These are phyloP conservation scores for Zhengitettix transpicula DNA, from an alignment of 2,888 invertebrate genomes.

Conservation along the genomic window DNA sequence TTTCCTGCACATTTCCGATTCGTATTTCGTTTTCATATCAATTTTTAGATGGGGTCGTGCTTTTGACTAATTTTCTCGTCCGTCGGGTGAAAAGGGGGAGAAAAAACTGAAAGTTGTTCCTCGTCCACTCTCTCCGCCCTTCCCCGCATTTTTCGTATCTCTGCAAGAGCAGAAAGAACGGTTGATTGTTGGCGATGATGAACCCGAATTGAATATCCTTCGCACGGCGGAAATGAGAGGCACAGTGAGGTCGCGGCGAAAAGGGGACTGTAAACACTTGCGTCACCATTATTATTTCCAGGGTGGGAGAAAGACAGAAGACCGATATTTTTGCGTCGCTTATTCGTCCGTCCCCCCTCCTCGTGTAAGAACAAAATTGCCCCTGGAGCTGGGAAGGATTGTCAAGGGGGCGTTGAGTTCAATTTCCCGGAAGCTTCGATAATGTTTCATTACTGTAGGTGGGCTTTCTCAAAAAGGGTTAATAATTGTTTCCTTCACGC, in stretches of 20 bases:
- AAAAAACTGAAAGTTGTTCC: background rate
- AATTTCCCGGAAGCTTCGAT: background rate
- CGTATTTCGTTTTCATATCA: constrained; percentile 7
- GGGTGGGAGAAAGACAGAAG: background rate
- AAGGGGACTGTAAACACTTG: background rate
- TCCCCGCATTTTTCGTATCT: background rate
- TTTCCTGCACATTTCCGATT: constrained; percentile 10
- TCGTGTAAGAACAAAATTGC: background rate
- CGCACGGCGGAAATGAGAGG: constrained; percentile 4
- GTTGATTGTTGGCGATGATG: background rate
- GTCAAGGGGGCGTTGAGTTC: no score
- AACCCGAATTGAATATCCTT: constrained; percentile 8
- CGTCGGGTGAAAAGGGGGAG: background rate
- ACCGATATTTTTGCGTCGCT: background rate
- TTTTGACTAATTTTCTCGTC: background rate
- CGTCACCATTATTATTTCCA: background rate
- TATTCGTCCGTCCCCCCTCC: background rate
- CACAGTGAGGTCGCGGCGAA: background rate
- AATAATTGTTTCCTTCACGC: no score
- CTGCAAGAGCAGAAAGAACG: background rate
- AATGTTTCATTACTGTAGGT: background rate
- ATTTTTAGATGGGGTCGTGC: constrained; percentile 6
- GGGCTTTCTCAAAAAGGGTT: background rate
- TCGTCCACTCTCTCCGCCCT: background rate
- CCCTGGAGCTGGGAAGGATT: background rate